These are phyloP conservation scores for Entomyzon cyanotis DNA, from an alignment of 2,113 vertebrate genomes.

Conservation along the genomic window DNA sequence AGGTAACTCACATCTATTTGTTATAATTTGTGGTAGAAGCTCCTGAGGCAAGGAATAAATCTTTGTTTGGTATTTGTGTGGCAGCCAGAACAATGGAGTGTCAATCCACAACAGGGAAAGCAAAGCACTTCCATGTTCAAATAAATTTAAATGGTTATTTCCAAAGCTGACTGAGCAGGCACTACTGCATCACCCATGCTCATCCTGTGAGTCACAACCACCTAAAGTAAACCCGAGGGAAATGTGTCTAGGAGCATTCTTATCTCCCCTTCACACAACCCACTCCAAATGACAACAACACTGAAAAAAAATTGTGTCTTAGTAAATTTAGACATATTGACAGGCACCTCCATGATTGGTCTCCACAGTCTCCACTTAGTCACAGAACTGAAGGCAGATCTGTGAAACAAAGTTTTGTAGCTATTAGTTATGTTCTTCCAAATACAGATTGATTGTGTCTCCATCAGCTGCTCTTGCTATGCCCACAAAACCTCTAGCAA, in stretches of 20 bases:
- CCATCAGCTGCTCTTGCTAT: background rate
- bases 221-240: fast-evolving
- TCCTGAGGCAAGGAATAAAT: background rate
- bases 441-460: background rate
- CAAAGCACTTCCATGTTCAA: background rate
- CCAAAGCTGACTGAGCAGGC: background rate
- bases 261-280: background rate
- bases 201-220: background rate
- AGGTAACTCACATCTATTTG: background rate
- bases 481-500: background rate
- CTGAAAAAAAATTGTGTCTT: background rate
- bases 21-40: background rate
- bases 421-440: background rate
- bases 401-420: background rate
- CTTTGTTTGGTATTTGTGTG: background rate
- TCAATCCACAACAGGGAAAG: background rate
- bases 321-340: background rate
- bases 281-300: background rate
- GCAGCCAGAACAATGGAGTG: background rate
- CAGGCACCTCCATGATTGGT: background rate
- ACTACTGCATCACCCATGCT: background rate
- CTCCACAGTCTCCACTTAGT: background rate
- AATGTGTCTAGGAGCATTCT: background rate
- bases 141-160: background rate
- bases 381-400: background rate